phyloP scores from a whole-genome alignment of 1,140 invertebrate genomes.

The Venturia canescens region DNA sequence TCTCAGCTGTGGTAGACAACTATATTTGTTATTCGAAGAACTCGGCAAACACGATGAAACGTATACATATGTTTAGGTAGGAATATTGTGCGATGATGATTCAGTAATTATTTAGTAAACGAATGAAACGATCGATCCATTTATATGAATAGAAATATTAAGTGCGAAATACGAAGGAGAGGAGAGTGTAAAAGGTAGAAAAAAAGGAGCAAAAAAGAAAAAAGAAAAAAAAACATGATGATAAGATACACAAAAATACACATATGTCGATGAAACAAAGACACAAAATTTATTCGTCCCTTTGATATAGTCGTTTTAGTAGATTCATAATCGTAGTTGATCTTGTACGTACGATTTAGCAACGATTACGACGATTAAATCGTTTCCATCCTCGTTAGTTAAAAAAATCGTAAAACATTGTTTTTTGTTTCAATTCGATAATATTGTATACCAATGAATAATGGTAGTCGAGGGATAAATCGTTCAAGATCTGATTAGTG shows the following conservation, averaged over 20 bases:
- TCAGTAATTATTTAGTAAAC: slow-evolving; percentile 25
- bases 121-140: slow-evolving; percentile 27
- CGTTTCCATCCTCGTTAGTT: slow-evolving; percentile 3
- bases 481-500: slow-evolving; percentile 16
- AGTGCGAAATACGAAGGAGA: not conserved
- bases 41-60: slow-evolving; percentile 50
- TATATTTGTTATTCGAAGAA: slow-evolving; percentile 64
- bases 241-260: slow-evolving; percentile 15
- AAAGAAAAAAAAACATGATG: slow-evolving; percentile 2
- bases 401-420: not conserved
- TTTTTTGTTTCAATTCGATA: not conserved
- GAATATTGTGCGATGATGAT: slow-evolving; percentile 32
- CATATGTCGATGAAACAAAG: slow-evolving; percentile 9
- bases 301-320: slow-evolving; percentile 48
- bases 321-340: slow-evolving; percentile 38
- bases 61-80: slow-evolving; percentile 52
- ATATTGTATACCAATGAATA: not conserved
- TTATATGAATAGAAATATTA: slow-evolving; percentile 15
- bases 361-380: slow-evolving; percentile 16
- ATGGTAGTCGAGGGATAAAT: not conserved
- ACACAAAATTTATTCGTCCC: slow-evolving; percentile 47
- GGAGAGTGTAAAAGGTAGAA: not conserved
- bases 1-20: slow-evolving; percentile 76
- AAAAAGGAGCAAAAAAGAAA: not conserved
- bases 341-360: not conserved